Base-by-base conservation (phyloP, 2,888 invertebrate species). In the Oligia strigilis region DNA sequence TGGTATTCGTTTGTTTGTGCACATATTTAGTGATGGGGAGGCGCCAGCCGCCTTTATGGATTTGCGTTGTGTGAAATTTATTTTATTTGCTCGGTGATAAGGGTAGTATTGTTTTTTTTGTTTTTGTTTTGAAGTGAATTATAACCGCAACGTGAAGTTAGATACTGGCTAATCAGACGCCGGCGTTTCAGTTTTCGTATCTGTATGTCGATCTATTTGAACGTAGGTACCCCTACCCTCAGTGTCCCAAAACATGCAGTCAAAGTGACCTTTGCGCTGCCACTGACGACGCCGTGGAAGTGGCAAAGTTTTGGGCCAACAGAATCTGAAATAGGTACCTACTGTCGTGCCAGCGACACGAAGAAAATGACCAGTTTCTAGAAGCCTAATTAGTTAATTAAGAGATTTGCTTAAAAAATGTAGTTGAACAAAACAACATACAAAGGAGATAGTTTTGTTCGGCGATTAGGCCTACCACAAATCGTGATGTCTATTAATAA, bases 1-100 rank as follows among this genome's bases (percentile, higher is more conserved):
- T 78, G 84, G 75, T 82, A 83, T 89, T 89, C 81, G 84, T 89
- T 88, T 89, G 88, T 89, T 87, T 88, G 82, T 87, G 79, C 81
- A 82, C 78, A 84, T 87, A 80, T 86, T 87, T 84, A 88, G 84
- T 84, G 75, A 88, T 81, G 82, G 72, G 80, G 81, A 74, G 74
- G 77, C 78, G 36, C 65, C 83, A 40, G 46, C 36, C 82, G 78
- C 72, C 69, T 84, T 81, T 78, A 82, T 82, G 78, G 73, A 82
- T 70, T 80, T 78, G 40, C 52, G 70, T 76, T 78, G 80, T 81
- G 72, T 66, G 66, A 69, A 81, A 79, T 80, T 80, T 80, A 81
- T 84, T 87, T 87, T 86, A 87, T 85, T 77, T 84, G 72, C 40
- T 13, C 52, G 9, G 40, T 83, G 80, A 86, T 86, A 76, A 80